Base-by-base conservation (phyloP, 2,797 vertebrate species). In the Macrochelys suwanniensis region DNA sequence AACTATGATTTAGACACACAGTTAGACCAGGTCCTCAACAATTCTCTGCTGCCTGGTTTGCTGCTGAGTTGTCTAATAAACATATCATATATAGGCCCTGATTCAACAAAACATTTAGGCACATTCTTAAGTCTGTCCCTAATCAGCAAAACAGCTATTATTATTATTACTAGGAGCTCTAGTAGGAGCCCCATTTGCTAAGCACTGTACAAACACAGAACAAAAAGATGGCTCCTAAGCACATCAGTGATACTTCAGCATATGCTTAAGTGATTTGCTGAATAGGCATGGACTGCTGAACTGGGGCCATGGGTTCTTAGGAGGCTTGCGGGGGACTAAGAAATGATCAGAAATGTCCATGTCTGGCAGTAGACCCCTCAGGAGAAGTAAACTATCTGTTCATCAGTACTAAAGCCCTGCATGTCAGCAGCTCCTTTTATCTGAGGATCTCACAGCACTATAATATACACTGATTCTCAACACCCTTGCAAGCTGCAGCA, bases 1-100 rank as follows among this genome's bases (percentile, higher is more conserved):
- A 92, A 88, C 53, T 79, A 53, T 96, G 93, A 96, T 97, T 97
- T 97, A 96, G 82, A 84, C 37, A 76, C 89, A 82, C 91, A 95
- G 89, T 97, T 94, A 96, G 91, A 84, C 71, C 81, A 59, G 89
- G 82, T 91, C 93, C 68, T 89, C 90, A 93, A 77, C 95, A 92
- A 92, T 49, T 94, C 92, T 92, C 88, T 88, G 89, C 65, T 79
- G 33, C 49, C 95, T 94, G 88, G 95, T 84, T 88, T 93, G 87
- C 92, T 91, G 92, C 92, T 93, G 86, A 95, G 45, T 76, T 80
- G 85, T 54, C 87, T 93, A 84, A 91, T 95, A 93, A 95, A 93
- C 78, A 86, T 19, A 79, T 1, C 82, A 71, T 78, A 91, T 88
- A 51, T 0, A 83, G 85, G 74, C 10, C 61, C 84, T 83, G 3